phyloP scores from a whole-genome alignment of 2,797 vertebrate species.

The Parauchenoglanis punctatus region DNA sequence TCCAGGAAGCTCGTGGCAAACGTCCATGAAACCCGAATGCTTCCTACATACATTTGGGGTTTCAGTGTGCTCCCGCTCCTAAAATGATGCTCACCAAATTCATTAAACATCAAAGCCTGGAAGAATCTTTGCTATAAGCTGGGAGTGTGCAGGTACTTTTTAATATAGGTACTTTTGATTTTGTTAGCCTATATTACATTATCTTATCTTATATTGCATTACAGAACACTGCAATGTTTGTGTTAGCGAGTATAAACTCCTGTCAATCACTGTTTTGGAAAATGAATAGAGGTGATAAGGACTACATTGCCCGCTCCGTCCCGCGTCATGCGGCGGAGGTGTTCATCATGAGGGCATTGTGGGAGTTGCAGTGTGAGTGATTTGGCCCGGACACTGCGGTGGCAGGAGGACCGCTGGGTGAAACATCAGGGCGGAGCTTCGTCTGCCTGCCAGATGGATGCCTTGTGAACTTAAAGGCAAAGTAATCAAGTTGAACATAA shows the following conservation, averaged over 20 bases:
- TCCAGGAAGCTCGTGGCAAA: conserved; percentile 17
- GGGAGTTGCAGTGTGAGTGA: conserved; percentile 65
- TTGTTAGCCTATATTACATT: not conserved
- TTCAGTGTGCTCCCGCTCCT: not conserved
- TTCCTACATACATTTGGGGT: not conserved
- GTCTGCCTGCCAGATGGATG: conserved; percentile 60
- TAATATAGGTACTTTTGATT: not conserved
- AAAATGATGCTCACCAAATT: not conserved
- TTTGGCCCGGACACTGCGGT: conserved; percentile 60
- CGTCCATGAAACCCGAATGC: not conserved
- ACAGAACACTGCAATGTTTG: not conserved
- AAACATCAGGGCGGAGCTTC: conserved; percentile 66
- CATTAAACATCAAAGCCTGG: not conserved
- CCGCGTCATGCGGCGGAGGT: conserved; percentile 28
- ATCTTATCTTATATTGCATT: not conserved
- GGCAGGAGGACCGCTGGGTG: conserved; percentile 64
- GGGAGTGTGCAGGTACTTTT: not conserved
- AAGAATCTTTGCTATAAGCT: not conserved
- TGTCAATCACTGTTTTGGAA: conserved; percentile 10
- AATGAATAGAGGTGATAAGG: conserved; percentile 32
- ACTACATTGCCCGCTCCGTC: conserved; percentile 63
- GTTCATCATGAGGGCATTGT: conserved; percentile 60
- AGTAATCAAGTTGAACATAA: conserved; percentile 65
- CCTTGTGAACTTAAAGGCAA: conserved; percentile 69
- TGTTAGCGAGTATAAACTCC: not conserved